Percentiles rank a stretch among this genome's conserved stretches.
Conservation (phyloP, 2,888 invertebrate species). For the Mesoligia furuncula region DNA sequence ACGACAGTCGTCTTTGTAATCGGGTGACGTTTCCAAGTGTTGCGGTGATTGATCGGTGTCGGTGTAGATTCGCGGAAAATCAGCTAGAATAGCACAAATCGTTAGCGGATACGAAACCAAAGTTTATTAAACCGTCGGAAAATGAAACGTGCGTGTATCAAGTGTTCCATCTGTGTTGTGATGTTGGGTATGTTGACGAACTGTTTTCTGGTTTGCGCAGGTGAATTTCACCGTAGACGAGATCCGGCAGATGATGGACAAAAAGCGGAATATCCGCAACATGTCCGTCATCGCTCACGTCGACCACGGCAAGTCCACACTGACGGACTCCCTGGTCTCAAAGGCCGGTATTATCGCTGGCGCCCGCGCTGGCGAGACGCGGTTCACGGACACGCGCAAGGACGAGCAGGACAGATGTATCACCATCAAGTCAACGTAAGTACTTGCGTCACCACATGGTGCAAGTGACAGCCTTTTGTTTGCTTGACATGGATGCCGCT, state of each 20-base stretch:
- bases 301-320: constrained; percentile 99
- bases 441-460: constrained; percentile 76
- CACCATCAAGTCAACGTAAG: constrained; percentile 99
- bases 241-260: constrained; percentile 99
- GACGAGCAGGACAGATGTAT: constrained; percentile 99
- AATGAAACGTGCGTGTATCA: constrained; percentile 81
- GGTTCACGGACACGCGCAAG: constrained; percentile 99
- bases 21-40: constrained; percentile 87
- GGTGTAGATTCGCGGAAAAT: constrained; percentile 56
- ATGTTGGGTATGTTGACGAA: constrained; percentile 77
- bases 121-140: constrained; percentile 33
- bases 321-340: constrained; percentile 99
- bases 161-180: constrained; percentile 81
- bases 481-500: constrained; percentile 12
- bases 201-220: constrained; percentile 91
- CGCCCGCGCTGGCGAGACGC: constrained; percentile 99
- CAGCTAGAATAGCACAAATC: constrained; percentile 20
- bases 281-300: constrained; percentile 99
- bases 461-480: constrained; percentile 67
- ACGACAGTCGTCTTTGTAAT: constrained; percentile 81
- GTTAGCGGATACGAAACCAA: constrained; percentile 6
- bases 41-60: constrained; percentile 76
- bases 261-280: constrained; percentile 99
- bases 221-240: constrained; percentile 99
- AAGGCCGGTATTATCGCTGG: constrained; percentile 99